These are phyloP conservation scores for Peromyscus nudipes DNA, from an alignment of 2,797 vertebrate genomes.

Conservation along the genomic window DNA sequence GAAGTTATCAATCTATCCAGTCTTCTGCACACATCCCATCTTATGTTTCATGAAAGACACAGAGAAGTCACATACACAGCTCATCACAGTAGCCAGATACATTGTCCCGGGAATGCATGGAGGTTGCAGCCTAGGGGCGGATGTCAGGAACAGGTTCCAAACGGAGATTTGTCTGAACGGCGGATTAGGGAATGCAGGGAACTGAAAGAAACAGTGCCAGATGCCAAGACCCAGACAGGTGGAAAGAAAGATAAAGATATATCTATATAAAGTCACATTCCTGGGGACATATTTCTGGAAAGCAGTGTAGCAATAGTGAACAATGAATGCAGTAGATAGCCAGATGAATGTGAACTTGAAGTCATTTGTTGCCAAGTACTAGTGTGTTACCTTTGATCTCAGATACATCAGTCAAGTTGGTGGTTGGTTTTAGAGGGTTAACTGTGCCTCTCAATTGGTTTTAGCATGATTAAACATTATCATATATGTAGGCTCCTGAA, in stretches of 20 bases:
- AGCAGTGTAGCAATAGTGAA: fast-evolving
- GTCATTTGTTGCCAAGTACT: background rate
- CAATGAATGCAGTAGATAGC: no score
- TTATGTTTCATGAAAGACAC: fast-evolving
- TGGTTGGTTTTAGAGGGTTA: background rate
- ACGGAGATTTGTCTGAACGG: background rate
- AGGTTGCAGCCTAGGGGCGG: no score
- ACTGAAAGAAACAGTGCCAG: background rate
- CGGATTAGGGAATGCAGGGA: background rate
- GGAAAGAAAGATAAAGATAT: background rate
- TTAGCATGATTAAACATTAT: background rate
- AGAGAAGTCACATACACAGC: fast-evolving
- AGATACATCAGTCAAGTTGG: fast-evolving
- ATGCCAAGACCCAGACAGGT: background rate
- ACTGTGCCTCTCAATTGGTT: background rate
- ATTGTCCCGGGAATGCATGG: no score
- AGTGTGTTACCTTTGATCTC: background rate
- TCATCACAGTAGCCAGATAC: background rate
- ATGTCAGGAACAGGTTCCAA: background rate
- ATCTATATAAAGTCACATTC: background rate
- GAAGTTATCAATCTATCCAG: background rate
- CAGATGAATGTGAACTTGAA: background rate
- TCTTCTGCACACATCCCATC: background rate
- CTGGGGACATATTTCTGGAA: background rate
- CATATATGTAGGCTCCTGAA: background rate